Percentiles rank a stretch among this genome's conserved stretches.
Evolutionary conservation across 2,113 vertebrate genomes (phyloP).

Genomic region (Pristiophorus japonicus): DNA sequence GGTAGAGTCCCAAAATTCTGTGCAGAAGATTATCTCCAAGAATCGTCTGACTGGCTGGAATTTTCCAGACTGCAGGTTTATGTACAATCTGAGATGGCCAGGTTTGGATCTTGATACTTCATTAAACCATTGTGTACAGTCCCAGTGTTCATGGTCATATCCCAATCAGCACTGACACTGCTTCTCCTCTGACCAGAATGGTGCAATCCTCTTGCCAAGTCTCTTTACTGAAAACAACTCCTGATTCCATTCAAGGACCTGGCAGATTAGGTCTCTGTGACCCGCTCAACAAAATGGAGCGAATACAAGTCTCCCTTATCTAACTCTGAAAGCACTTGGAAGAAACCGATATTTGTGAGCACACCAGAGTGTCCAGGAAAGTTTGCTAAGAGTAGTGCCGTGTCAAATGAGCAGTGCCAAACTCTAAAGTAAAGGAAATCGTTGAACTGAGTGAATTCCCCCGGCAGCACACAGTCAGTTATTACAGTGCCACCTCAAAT

Average conservation of each 20-base stretch:
- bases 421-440: background rate
- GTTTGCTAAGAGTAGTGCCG: background rate
- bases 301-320: background rate
- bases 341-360: background rate
- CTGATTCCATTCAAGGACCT: background rate
- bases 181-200: background rate
- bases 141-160: no score
- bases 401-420: background rate
- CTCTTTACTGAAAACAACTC: background rate
- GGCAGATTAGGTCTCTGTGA: background rate
- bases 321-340: background rate
- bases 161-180: background rate
- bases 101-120: no score
- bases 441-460: background rate
- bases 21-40: background rate
- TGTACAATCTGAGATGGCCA: background rate
- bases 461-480: background rate
- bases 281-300: background rate
- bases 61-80: background rate
- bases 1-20: background rate
- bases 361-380: background rate
- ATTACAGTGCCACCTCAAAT: background rate
- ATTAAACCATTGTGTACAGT: background rate
- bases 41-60: background rate
- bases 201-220: background rate